phyloP scores from a whole-genome alignment of 2,888 invertebrate genomes.

The Odontocerum albicorne region DNA sequence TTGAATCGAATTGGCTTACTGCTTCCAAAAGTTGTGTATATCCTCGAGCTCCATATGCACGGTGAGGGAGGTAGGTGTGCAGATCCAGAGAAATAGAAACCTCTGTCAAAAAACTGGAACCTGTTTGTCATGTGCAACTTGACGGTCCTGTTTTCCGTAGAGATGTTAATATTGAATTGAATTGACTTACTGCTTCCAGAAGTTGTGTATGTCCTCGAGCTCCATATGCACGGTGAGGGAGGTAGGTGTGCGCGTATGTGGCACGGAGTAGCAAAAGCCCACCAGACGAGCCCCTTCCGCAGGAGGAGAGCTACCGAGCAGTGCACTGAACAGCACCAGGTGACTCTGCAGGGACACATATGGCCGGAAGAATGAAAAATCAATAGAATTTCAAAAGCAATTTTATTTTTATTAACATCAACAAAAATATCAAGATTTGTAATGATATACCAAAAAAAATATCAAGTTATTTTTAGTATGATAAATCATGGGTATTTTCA shows the following conservation, averaged over 20 bases:
- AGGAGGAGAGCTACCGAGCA: conserved; percentile 25
- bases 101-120: no score
- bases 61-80: conserved; percentile 22
- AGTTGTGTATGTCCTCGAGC: conserved; percentile 27
- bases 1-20: conserved; percentile 20
- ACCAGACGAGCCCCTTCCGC: conserved; percentile 24
- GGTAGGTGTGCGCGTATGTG: conserved; percentile 19
- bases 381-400: no score
- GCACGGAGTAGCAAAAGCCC: conserved; percentile 25
- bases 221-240: conserved; percentile 26
- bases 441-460: no score
- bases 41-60: conserved; percentile 29
- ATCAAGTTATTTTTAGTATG: no score
- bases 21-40: conserved; percentile 28
- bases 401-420: no score
- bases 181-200: conserved; percentile 28
- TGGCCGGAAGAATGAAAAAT: no score
- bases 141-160: no score
- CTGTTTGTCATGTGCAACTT: no score
- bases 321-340: conserved; percentile 31
- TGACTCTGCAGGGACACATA: conserved; percentile 25
- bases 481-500: no score
- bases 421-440: no score
- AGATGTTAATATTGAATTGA: neutral
- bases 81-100: no score